Evolutionary conservation across 2,888 invertebrate genomes (phyloP).

Genomic region (Eupithecia inturbata): DNA sequence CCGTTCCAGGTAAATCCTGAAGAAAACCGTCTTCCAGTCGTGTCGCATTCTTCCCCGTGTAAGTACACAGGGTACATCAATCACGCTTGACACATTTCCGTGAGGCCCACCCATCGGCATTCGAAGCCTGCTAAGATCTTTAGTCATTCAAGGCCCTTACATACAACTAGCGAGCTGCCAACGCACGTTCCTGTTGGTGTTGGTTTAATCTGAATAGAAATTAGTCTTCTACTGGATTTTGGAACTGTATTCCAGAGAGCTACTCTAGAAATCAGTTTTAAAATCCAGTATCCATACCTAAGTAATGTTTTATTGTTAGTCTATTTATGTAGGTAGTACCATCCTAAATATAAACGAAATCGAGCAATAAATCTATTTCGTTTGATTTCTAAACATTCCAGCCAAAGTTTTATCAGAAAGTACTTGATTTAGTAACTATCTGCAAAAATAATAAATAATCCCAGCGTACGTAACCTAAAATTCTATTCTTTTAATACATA

Average conservation of each 20-base stretch:
- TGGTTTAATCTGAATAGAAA: too few relatives aligned
- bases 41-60: slow-evolving; percentile 78
- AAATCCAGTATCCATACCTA: not conserved
- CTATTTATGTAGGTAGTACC: too few relatives aligned
- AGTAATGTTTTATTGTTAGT: not conserved
- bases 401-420: too few relatives aligned
- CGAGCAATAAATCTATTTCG: not conserved
- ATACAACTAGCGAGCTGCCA: slow-evolving; percentile 2
- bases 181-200: not conserved
- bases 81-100: slow-evolving; percentile 57
- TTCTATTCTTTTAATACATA: too few relatives aligned
- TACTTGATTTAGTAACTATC: too few relatives aligned
- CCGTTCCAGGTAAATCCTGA: slow-evolving; percentile 76
- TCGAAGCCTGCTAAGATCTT: slow-evolving; percentile 25
- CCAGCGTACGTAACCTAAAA: too few relatives aligned
- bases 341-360: not conserved
- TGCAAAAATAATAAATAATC: too few relatives aligned
- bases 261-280: not conserved
- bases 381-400: not conserved
- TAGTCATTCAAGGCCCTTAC: slow-evolving; percentile 20
- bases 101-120: slow-evolving; percentile 36
- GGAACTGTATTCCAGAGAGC: too few relatives aligned
- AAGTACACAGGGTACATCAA: slow-evolving; percentile 66
- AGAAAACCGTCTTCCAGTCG: slow-evolving; percentile 73
- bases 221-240: too few relatives aligned